Evolutionary conservation across 2,113 vertebrate genomes (phyloP), one percentile per base, ranked within the genome.

Genomic region (Prolemur simus): DNA sequence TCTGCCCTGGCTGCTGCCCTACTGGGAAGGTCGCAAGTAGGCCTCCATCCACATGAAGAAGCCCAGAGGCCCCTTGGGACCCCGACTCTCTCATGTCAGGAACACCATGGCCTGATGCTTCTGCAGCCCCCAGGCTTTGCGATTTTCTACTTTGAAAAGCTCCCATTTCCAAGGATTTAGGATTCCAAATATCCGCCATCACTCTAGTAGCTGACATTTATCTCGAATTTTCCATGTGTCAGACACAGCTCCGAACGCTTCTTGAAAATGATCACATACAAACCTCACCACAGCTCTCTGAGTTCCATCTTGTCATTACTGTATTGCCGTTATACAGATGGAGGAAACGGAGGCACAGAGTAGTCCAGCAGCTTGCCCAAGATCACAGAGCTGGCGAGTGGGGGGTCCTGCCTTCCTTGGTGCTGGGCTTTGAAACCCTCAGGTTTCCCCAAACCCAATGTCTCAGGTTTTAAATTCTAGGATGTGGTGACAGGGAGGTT

Each of bases 391-490:
- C 15, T 96, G 80, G 37, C 1, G 66, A 77, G 39, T 32, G 9
- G 63, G 37, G n/a, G 25, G 54, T 64, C 52, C 88, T 69, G 42
- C 29, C 11, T 92, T 92, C 63, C 47, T 60, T 85, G 54, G 76
- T 83, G 25, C 37, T 1, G 20, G 52, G 21, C 21, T 95, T 96
- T 90, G 64, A 94, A 96, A 77, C 4, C 32, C n/a, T 23, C 66
- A 88, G 56, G 71, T 88, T 92, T 85, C 63, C 42, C 54, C 58
- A 56, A 96, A 63, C 45, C 25, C 18, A 78, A 49, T 8, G 58
- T 96, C 34, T 96, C 27, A 85, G 60, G 8, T 93, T 95, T 95
- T 89, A 95, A 91, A 93, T 95, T 92, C 47, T 77, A 89, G 60
- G 74, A 63, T 76, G 71, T 60, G 29, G 34, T 32, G 60, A 81